Conservation (phyloP, 2,888 invertebrate genomes). For the Torymus aiolomorphi region DNA sequence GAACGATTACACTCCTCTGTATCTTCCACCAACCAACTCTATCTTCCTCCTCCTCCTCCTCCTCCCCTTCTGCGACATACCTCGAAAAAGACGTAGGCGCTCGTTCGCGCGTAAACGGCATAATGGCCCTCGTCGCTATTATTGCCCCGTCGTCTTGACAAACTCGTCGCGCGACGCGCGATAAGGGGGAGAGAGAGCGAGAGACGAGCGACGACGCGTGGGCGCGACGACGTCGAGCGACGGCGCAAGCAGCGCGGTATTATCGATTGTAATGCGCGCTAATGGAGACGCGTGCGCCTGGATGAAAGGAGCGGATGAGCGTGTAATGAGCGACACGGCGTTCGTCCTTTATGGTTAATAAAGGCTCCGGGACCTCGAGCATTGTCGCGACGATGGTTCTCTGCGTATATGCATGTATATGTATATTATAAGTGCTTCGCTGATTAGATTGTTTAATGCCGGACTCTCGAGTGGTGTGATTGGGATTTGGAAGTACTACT, state of each 20-base stretch:
- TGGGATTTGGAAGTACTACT: too few relatives aligned
- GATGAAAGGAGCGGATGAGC: neutral
- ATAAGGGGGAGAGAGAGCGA: constrained; percentile 11
- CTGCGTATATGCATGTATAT: too few relatives aligned
- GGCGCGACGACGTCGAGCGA: constrained; percentile 10
- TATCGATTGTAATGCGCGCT: constrained; percentile 46
- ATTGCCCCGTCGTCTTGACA: constrained; percentile 45
- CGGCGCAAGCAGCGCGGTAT: constrained; percentile 1
- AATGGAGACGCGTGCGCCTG: constrained; percentile 30
- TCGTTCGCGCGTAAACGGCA: constrained; percentile 15
- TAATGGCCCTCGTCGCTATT: constrained; percentile 41
- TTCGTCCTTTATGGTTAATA: neutral
- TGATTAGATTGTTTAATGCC: too few relatives aligned
- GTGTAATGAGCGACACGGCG: neutral
- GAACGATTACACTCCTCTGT: constrained; percentile 11
- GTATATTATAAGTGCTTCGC: neutral
- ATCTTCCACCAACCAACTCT: too few relatives aligned
- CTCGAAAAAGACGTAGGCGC: constrained; percentile 23
- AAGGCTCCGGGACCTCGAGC: neutral
- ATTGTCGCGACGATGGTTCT: neutral
- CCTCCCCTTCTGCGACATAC: too few relatives aligned
- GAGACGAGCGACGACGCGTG: neutral
- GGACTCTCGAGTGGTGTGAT: too few relatives aligned
- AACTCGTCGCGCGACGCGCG: constrained; percentile 31
- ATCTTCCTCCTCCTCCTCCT: too few relatives aligned